Evolutionary conservation across 2,113 vertebrate genomes (phyloP).

Genomic region (Serranochromis macrocephalus): DNA sequence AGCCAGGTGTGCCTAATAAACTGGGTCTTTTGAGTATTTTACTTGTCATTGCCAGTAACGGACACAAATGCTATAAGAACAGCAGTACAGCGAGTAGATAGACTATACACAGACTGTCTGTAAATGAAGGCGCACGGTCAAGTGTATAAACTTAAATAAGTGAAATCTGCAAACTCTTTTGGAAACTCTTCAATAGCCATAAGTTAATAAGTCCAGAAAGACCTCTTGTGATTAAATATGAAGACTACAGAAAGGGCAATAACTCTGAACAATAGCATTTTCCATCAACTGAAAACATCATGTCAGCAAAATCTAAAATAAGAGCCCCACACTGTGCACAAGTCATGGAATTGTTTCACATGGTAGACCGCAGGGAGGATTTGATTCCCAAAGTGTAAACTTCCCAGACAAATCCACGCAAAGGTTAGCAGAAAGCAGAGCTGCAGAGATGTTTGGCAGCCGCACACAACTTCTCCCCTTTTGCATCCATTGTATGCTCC

Average conservation of each 20-base stretch:
- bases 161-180: not conserved
- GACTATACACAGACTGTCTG: fast-evolving
- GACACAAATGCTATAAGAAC: not conserved
- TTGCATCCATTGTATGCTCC: constrained; percentile 17
- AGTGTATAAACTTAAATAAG: not conserved
- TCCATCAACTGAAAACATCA: not conserved
- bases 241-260: not conserved
- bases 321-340: not conserved
- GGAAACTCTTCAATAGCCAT: not conserved
- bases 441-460: not conserved
- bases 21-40: not conserved
- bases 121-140: not conserved
- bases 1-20: not conserved
- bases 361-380: not conserved
- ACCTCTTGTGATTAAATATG: not conserved
- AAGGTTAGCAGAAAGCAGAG: not conserved
- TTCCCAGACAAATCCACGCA: not conserved
- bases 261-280: not conserved
- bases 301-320: not conserved
- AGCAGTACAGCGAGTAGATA: not conserved
- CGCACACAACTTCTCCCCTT: not conserved
- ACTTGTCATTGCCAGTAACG: not conserved
- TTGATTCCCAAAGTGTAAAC: not conserved
- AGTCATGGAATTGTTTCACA: not conserved
- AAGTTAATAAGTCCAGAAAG: not conserved